Conservation (phyloP, 2,113 vertebrate species). For the Ophiodon elongatus region DNA sequence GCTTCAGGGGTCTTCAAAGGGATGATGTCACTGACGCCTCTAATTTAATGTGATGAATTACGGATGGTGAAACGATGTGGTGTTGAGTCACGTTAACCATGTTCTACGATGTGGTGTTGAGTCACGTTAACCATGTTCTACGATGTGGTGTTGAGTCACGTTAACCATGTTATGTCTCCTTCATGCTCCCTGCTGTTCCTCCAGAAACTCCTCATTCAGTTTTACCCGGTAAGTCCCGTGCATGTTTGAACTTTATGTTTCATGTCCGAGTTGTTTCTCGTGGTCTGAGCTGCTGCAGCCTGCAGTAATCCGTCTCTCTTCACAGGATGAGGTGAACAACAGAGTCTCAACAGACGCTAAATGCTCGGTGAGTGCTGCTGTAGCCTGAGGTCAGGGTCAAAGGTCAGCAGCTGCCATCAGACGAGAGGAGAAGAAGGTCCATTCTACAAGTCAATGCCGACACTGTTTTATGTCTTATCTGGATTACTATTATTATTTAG, state of each 20-base stretch:
- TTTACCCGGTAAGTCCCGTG: constrained; percentile 79
- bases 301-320: constrained; percentile 35
- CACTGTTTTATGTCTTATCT: not conserved
- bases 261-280: not conserved
- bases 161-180: constrained; percentile 18
- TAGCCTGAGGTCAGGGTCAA: constrained; percentile 5
- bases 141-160: not conserved
- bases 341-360: constrained; percentile 72
- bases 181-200: constrained; percentile 22
- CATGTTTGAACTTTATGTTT: not conserved
- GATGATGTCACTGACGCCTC: not conserved
- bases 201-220: constrained; percentile 81
- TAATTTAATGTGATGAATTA: not conserved
- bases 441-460: too few relatives aligned
- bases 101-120: not conserved
- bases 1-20: not conserved
- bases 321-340: constrained; percentile 73
- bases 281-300: not conserved
- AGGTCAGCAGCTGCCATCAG: too few relatives aligned
- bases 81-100: constrained; percentile 1
- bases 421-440: too few relatives aligned
- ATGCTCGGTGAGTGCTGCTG: constrained; percentile 76
- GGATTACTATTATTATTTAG: not conserved
- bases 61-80: too few relatives aligned
- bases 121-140: not conserved